Evolutionary conservation across 1,140 invertebrate species (phyloP).

Genomic region (Zaprionus vittiger): DNA sequence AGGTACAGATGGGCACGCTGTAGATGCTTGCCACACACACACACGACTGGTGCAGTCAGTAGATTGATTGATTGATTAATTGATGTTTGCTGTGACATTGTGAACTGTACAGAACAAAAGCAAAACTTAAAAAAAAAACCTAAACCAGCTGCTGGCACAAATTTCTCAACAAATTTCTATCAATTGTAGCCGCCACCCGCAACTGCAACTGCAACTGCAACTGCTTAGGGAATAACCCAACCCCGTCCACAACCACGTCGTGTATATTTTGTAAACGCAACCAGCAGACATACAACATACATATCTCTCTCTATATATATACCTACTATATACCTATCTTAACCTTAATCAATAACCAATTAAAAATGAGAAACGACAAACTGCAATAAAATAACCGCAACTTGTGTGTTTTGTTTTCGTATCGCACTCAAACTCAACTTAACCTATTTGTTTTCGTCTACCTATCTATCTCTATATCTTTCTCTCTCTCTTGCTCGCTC

Average conservation of each 20-base stretch:
- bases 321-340: slow-evolving; percentile 35
- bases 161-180: slow-evolving; percentile 28
- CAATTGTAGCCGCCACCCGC: slow-evolving; percentile 36
- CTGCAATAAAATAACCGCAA: slow-evolving; percentile 70
- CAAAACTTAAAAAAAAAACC: neutral
- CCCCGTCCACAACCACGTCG: neutral
- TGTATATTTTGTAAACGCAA: slow-evolving; percentile 69
- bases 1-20: slow-evolving; percentile 83
- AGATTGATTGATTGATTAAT: slow-evolving; percentile 38
- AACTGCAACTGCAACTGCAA: slow-evolving; percentile 37
- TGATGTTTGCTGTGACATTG: slow-evolving; percentile 44
- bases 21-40: slow-evolving; percentile 42
- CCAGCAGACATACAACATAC: slow-evolving; percentile 33
- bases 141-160: slow-evolving; percentile 31
- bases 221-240: slow-evolving; percentile 34
- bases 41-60: slow-evolving; percentile 22
- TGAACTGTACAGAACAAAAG: slow-evolving; percentile 44
- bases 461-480: slow-evolving; percentile 3
- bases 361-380: slow-evolving; percentile 48
- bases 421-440: slow-evolving; percentile 38
- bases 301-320: slow-evolving; percentile 40
- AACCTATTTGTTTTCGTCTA: slow-evolving; percentile 21
- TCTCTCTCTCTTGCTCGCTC: slow-evolving; percentile 10
- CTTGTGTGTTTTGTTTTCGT: slow-evolving; percentile 68
- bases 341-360: slow-evolving; percentile 59